A percentile compares a stretch with the other conserved stretches of the same genome.
phyloP scores from a whole-genome alignment of 2,113 vertebrate species.

The Charina bottae region DNA sequence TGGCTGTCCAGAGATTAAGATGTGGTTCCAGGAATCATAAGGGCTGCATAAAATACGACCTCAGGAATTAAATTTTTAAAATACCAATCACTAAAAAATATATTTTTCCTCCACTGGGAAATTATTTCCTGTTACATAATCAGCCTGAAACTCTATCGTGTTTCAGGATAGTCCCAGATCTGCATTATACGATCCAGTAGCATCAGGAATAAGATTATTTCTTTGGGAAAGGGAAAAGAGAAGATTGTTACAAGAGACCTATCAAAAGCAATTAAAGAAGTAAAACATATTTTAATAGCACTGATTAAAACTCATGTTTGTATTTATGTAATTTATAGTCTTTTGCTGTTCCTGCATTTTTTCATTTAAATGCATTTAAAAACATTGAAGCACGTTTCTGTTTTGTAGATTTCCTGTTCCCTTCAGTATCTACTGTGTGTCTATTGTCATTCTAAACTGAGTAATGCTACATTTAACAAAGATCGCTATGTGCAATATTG shows the following conservation, averaged over 20 bases:
- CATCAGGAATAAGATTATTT: constrained; percentile 59
- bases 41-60: constrained; percentile 61
- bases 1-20: constrained; percentile 41
- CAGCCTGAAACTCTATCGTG: constrained; percentile 52
- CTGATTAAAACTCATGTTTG: constrained; percentile 71
- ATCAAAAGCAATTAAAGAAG: constrained; percentile 54
- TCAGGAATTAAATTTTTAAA: constrained; percentile 70
- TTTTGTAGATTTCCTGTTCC: constrained; percentile 72
- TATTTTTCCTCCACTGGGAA: constrained; percentile 66
- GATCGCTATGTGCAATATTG: constrained; percentile 86
- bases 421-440: constrained; percentile 73
- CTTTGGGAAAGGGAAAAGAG: constrained; percentile 58
- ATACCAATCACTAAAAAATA: constrained; percentile 62
- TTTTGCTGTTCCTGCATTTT: constrained; percentile 66
- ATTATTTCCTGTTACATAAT: constrained; percentile 56
- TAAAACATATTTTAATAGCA: constrained; percentile 71
- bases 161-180: constrained; percentile 45
- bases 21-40: constrained; percentile 43
- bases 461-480: constrained; percentile 79
- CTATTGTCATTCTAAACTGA: constrained; percentile 75
- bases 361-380: constrained; percentile 63
- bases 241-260: constrained; percentile 61
- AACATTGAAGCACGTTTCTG: constrained; percentile 73
- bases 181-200: constrained; percentile 57
- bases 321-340: constrained; percentile 77